Conservation (phyloP, 2,888 invertebrate genomes). For the Entomobrya multifasciata region DNA sequence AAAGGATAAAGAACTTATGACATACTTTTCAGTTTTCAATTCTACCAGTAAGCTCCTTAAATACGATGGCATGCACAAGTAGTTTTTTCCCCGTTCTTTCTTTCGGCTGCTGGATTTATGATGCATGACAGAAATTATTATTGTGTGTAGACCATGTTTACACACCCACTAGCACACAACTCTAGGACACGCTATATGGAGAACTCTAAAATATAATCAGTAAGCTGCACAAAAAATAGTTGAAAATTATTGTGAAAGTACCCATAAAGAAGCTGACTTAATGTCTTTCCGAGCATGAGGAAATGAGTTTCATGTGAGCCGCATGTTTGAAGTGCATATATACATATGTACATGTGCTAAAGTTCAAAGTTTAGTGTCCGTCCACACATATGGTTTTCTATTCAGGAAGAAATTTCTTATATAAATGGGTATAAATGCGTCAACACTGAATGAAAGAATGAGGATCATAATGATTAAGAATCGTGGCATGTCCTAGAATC, state of each 20-base stretch:
- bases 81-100: constrained; percentile 29
- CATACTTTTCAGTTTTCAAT: constrained; percentile 59
- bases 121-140: constrained; percentile 61
- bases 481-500: not conserved
- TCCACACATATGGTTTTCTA: no score
- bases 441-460: not conserved
- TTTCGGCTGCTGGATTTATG: constrained; percentile 43
- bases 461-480: constrained; percentile 22
- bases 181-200: constrained; percentile 15
- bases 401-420: no score
- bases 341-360: not conserved
- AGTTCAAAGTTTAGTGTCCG: no score
- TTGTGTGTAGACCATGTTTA: constrained; percentile 14
- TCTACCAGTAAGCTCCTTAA: not conserved
- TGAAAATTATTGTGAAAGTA: constrained; percentile 32
- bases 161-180: constrained; percentile 25
- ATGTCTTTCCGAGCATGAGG: constrained; percentile 30
- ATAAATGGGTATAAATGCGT: no score
- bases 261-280: constrained; percentile 56
- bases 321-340: not conserved
- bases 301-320: constrained; percentile 41
- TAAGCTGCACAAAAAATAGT: not conserved
- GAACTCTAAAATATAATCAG: constrained; percentile 17
- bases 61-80: not conserved
- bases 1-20: constrained; percentile 4